Base-by-base conservation (phyloP, 1,140 invertebrate genomes). In the Lasioglossum baleicum region DNA sequence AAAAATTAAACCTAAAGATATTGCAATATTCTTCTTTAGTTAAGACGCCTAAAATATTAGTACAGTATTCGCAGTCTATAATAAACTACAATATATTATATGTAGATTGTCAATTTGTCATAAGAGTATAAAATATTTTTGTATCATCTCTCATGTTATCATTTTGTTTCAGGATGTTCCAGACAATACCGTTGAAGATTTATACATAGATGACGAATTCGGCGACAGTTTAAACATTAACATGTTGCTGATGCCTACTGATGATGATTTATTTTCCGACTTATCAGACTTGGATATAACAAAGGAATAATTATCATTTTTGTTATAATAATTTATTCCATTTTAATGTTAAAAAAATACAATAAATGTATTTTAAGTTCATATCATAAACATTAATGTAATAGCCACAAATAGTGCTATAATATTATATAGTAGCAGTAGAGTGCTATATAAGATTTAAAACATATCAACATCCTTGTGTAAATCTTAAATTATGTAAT, bases 121-220 rank as follows among this genome's bases (percentile, higher is more conserved):
- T 35, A 35, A 35, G 35, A 35, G 35, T 35, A 35, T 35, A 35
- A 35, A 35, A 35, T 35, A 35, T 17, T 3, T 35, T 17, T 13
- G 10, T 53, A 67, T 40, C 15, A 53, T 44, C 7, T 31, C 40
- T 35, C 26, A 63, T 31, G 17, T 26, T 75, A n/a, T 70, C 26
- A 72, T 31, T n/a, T 66, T 68, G 2, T 88, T 89, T 15, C 67
- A 88, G 85, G 83, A 87, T 63, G 7, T 84, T 31, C 73, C 72
- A 26, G 83, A 85, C 42, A 87, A 40, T 73, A 87, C 83, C 2
- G 67, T 86, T 4, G 90, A 91, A 66, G 90, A 91, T 66, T 66
- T 91, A 58, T 91, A 91, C 26, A 90, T 91, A 74, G 90, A 91
- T 26, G 90, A 91, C 70, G 90, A 91, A 75, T 91, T 91, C 53